Evolutionary conservation across 2,888 invertebrate species (phyloP).

Genomic region (Adineta ricciae): DNA sequence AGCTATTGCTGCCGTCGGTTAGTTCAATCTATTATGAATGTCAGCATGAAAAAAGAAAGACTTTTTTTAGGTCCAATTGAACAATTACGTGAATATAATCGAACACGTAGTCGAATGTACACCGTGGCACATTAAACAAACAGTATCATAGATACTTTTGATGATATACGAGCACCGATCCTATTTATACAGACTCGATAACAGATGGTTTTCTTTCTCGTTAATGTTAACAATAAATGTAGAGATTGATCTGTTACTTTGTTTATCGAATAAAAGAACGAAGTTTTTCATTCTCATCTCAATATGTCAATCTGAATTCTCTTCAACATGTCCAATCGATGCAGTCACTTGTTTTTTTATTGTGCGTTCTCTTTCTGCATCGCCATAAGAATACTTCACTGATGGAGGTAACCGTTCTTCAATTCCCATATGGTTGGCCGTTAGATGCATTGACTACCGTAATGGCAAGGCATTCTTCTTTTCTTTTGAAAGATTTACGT

Average conservation of each 20-base stretch:
- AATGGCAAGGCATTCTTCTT: too few relatives aligned
- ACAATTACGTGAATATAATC: conserved; percentile 76
- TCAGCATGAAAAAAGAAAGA: background rate
- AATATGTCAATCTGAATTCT: too few relatives aligned
- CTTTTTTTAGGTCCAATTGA: conserved; percentile 58
- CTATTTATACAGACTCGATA: background rate
- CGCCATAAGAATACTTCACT: too few relatives aligned
- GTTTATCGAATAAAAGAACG: too few relatives aligned
- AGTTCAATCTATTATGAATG: conserved; percentile 43
- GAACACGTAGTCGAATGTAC: conserved; percentile 71
- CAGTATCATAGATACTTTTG: background rate
- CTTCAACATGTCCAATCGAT: too few relatives aligned
- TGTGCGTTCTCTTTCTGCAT: too few relatives aligned
- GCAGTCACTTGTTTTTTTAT: too few relatives aligned
- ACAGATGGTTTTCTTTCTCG: background rate
- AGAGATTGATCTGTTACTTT: background rate
- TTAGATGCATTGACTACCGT: too few relatives aligned
- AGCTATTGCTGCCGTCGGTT: conserved; percentile 82
- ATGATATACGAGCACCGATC: background rate
- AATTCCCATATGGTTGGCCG: too few relatives aligned
- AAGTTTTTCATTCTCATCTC: too few relatives aligned
- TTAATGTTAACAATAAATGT: background rate
- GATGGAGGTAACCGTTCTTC: too few relatives aligned
- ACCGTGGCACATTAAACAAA: background rate
- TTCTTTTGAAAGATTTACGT: too few relatives aligned